Conservation (phyloP, 2,797 vertebrate species). For the Tangara arthus region DNA sequence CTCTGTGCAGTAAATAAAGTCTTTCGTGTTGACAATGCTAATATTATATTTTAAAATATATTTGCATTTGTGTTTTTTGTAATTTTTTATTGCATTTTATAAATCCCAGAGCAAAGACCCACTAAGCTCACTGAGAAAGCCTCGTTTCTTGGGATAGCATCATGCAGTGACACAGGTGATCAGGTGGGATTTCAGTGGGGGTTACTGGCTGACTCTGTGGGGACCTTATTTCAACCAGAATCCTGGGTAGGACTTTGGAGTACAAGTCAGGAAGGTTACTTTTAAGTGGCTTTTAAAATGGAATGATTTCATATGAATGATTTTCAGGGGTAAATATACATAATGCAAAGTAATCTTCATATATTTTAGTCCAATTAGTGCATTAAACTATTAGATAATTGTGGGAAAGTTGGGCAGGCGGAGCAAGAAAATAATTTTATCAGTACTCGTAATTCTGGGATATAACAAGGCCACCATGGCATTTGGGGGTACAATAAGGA, state of each 20-base stretch:
- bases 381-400: not conserved
- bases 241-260: not conserved
- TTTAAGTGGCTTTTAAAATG: not conserved
- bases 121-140: slow-evolving; percentile 58
- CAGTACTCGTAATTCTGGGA: not conserved
- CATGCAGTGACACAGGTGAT: slow-evolving; percentile 17
- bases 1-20: slow-evolving; percentile 73
- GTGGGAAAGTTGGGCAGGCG: not conserved
- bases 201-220: not conserved
- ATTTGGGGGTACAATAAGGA: not conserved
- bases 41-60: slow-evolving; percentile 82
- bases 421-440: not conserved
- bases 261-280: not conserved
- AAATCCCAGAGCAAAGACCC: slow-evolving; percentile 65
- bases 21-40: slow-evolving; percentile 83
- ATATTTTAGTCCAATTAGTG: not conserved
- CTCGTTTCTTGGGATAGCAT: slow-evolving; percentile 35
- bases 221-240: not conserved
- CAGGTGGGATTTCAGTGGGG: not conserved
- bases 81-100: slow-evolving; percentile 77
- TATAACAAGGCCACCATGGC: not conserved
- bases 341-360: not conserved
- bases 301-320: not conserved
- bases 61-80: slow-evolving; percentile 77
- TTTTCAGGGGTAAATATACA: not conserved